Evolutionary conservation across 2,888 invertebrate genomes (phyloP).

Genomic region (Bhutanitis thaidina): DNA sequence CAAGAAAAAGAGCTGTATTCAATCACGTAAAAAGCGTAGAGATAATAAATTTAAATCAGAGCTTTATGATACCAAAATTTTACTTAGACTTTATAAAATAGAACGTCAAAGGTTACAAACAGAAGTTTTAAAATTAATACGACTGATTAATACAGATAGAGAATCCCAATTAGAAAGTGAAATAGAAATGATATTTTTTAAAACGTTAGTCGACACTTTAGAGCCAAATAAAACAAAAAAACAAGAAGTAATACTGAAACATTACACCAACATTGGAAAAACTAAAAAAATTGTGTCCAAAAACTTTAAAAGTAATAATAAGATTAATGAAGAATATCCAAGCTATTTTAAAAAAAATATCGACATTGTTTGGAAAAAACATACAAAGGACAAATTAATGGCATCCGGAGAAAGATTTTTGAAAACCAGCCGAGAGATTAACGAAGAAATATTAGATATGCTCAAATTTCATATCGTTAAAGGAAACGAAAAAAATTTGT

Average conservation of each 20-base stretch:
- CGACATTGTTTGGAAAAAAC: not conserved
- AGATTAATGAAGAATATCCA: not conserved
- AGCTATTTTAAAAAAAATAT: not conserved
- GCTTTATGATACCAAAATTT: not conserved
- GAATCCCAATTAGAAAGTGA: constrained; percentile 4
- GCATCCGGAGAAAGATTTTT: not conserved
- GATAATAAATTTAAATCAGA: not conserved
- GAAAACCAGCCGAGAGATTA: not conserved
- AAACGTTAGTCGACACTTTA: not conserved
- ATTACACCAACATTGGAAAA: not conserved
- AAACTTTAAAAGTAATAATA: not conserved
- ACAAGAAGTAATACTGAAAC: not conserved
- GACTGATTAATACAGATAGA: not conserved
- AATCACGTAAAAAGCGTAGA: constrained; percentile 1
- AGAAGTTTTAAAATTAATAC: constrained; percentile 4
- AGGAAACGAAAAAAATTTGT: constrained; percentile 9
- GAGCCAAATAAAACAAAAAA: not conserved
- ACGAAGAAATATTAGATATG: constrained; percentile 7
- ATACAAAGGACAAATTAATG: not conserved
- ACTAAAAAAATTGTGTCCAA: not conserved
- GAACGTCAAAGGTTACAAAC: constrained; percentile 3
- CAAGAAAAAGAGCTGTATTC: not conserved
- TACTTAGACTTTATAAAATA: not conserved
- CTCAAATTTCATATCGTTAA: constrained; percentile 9
- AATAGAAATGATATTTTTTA: constrained; percentile 1